Base-by-base conservation (phyloP, 2,888 invertebrate genomes). In the Pinctada fucata region DNA sequence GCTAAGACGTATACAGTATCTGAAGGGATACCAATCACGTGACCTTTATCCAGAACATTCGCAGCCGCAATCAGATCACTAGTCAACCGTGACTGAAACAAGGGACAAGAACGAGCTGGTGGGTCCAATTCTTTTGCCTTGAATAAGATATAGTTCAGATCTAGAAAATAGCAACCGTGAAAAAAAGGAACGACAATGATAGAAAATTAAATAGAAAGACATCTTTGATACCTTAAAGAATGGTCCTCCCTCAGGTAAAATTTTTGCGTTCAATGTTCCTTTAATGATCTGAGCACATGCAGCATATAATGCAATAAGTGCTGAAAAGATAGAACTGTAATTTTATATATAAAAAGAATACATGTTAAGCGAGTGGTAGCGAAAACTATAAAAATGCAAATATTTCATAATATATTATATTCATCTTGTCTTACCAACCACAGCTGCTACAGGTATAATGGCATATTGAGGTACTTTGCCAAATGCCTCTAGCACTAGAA, bases 1-100 rank as follows among this genome's bases (percentile, higher is more conserved):
- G 77, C 87, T 6, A 88, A 75, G 8, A 85, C 88, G 75, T 88
- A 88, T 16, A 88, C 88, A 2, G 88, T 88, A 79, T 88, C 88
- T 13, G 88, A 87, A 6, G 88, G 88, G 31, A 85, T 81, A 52
- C 88, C 86, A 4, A 86, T 81, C 45, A 88, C 85, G 3, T 83
- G 80, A 45, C 87, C 88, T 10, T 83, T 66, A 70, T 84, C 83
- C 65, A 88, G 77, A 67, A 86, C 70, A 8, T 82, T 80, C 47
- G 83, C 86, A 6, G 85, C 85, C 51, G 79, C 76, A 5, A 73
- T 58, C 5, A 87, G 76, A 72, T 81, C 85, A 45, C 85, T 83
- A 52, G 86, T 80, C 13, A 85, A 80, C 31, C 85, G 81, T 4
- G 88, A 87, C 3, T 84, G 82, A 67, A 84, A 84, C 16, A 84